Evolutionary conservation across 2,888 invertebrate genomes (phyloP).

Genomic region (Ormyrus pomaceus): DNA sequence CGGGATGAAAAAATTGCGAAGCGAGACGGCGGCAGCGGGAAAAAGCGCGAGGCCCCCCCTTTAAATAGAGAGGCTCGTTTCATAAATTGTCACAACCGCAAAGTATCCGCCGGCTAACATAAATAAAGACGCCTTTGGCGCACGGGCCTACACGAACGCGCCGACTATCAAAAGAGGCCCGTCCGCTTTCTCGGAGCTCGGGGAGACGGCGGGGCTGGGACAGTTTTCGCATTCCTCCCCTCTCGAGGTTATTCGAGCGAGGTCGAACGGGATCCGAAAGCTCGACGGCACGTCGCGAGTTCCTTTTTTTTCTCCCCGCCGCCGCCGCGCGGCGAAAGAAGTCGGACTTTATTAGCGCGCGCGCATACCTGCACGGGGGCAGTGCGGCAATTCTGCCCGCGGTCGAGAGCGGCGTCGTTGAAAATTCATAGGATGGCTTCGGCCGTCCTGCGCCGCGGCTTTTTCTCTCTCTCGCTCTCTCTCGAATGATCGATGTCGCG

Average conservation of each 20-base stretch:
- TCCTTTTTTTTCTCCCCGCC: not conserved
- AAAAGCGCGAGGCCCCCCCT: not conserved
- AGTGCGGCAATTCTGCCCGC: too few species aligned
- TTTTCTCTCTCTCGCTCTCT: not conserved
- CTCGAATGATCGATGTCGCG: conserved; percentile 33
- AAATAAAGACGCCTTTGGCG: conserved; percentile 29
- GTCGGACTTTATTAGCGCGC: conserved; percentile 21
- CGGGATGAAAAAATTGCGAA: too few species aligned
- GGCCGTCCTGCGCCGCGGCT: not conserved
- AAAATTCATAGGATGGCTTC: conserved; percentile 17
- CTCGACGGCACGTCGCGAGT: not conserved
- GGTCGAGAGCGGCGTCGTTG: not conserved
- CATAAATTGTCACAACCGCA: conserved; percentile 15
- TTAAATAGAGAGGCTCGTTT: not conserved
- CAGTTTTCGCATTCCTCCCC: conserved; percentile 27
- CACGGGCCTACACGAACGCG: not conserved
- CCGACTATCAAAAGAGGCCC: conserved; percentile 12
- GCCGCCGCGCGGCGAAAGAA: not conserved
- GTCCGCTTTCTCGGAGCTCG: not conserved
- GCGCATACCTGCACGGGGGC: conserved; percentile 3
- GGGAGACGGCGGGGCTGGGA: too few species aligned
- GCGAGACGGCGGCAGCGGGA: too few species aligned
- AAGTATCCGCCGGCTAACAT: conserved; percentile 3
- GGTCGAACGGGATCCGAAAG: not conserved
- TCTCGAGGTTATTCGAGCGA: not conserved